Percentiles rank a stretch among this genome's conserved stretches.
phyloP scores from a whole-genome alignment of 2,797 vertebrate genomes.

The Lateolabrax maculatus region DNA sequence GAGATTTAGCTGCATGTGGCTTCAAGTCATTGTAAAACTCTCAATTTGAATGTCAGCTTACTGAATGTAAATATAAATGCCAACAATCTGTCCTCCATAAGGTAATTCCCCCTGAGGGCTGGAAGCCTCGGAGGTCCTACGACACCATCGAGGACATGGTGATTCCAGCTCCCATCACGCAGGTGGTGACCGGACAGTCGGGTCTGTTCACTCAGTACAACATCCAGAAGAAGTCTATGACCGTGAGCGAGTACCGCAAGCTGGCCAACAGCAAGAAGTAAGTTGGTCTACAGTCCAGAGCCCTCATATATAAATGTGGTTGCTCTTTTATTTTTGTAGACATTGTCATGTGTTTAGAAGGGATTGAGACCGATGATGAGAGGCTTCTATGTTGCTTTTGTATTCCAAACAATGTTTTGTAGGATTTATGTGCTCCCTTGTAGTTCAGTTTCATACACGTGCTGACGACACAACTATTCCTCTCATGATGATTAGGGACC shows the following conservation, averaged over 20 bases:
- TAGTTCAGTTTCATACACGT: not conserved
- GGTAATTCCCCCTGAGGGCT: constrained; percentile 96
- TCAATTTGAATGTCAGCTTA: not conserved
- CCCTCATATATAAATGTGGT: not conserved
- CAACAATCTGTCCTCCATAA: constrained; percentile 54
- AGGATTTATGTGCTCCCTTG: not conserved
- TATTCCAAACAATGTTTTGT: not conserved
- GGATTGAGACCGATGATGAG: not conserved
- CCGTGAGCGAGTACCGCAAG: constrained; percentile 94
- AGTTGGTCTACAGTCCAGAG: constrained; percentile 41
- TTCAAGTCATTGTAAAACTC: not conserved
- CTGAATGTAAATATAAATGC: constrained; percentile 5
- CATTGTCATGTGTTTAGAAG: not conserved
- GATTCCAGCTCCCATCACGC: constrained; percentile 97
- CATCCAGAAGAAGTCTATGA: constrained; percentile 99
- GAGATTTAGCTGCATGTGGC: not conserved
- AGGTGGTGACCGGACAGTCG: constrained; percentile 98
- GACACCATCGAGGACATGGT: constrained; percentile 96
- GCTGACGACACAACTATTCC: not conserved
- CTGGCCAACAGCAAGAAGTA: constrained; percentile 98
- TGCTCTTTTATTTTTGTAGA: not conserved
- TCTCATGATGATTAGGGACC: not conserved
- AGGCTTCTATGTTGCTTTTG: not conserved
- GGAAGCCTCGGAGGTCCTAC: constrained; percentile 93
- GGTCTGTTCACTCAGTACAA: constrained; percentile 99